phyloP scores from a whole-genome alignment of 2,113 vertebrate genomes.

The Promerops cafer region DNA sequence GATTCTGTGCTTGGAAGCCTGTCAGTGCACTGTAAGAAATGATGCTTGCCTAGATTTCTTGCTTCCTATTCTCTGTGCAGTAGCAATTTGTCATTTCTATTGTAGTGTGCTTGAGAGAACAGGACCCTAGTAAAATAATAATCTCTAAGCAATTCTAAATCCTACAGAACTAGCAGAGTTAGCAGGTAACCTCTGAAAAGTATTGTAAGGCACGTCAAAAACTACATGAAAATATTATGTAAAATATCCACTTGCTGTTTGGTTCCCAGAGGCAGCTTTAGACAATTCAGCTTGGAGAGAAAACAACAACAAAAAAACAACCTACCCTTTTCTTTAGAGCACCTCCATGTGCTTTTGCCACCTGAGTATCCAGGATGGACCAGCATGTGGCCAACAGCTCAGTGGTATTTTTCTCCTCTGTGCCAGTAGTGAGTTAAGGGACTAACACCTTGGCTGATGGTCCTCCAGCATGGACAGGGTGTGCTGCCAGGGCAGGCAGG shows the following conservation, averaged over 20 bases:
- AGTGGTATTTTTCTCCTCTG: rapidly evolving
- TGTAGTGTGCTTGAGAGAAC: background rate
- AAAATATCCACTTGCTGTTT: background rate
- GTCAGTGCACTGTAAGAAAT: background rate
- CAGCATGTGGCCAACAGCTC: rapidly evolving
- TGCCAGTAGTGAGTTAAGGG: background rate
- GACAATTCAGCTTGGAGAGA: background rate
- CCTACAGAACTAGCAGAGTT: background rate
- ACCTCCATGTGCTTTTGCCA: background rate
- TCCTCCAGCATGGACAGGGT: too few relatives aligned
- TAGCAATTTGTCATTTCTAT: background rate
- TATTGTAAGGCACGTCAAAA: background rate
- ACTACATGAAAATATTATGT: background rate
- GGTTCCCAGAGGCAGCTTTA: background rate
- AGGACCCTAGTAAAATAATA: background rate
- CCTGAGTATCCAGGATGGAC: background rate
- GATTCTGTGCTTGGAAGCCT: background rate
- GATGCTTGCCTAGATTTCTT: background rate
- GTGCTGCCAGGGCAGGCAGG: background rate
- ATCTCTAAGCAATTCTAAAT: background rate
- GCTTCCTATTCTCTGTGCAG: background rate
- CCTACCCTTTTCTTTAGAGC: background rate
- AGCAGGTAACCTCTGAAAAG: background rate
- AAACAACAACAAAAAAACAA: background rate
- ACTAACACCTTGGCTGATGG: background rate